Evolutionary conservation across 2,888 invertebrate species (phyloP).

Genomic region (Tipula confusa): DNA sequence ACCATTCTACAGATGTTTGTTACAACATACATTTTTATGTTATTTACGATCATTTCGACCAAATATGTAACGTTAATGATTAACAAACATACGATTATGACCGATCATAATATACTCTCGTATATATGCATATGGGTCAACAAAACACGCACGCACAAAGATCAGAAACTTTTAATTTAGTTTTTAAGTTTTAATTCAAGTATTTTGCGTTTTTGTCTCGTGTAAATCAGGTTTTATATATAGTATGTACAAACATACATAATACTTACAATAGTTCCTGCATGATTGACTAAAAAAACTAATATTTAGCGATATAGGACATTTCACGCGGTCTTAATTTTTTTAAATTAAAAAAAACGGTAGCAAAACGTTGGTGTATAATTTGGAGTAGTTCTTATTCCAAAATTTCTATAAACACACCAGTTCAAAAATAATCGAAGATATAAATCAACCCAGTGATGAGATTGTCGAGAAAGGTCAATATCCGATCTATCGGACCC

Average conservation of each 20-base stretch:
- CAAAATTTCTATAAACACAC: background rate
- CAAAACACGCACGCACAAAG: conserved; percentile 6
- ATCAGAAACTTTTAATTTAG: background rate
- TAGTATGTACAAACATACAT: no score
- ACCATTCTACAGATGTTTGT: background rate
- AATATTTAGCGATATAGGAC: background rate
- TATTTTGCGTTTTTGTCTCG: background rate
- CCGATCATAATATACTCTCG: background rate
- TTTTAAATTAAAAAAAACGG: background rate
- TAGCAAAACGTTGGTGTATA: background rate
- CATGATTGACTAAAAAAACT: background rate
- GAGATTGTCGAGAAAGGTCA: background rate
- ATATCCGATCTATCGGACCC: background rate
- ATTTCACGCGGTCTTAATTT: conserved; percentile 12
- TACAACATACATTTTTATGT: background rate
- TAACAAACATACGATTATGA: background rate
- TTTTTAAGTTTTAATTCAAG: background rate
- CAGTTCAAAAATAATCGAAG: background rate
- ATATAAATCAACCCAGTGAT: background rate
- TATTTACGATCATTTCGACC: background rate
- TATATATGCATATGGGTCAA: background rate
- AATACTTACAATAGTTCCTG: conserved; percentile 21
- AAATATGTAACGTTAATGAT: background rate
- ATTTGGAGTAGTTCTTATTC: background rate
- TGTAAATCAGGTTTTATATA: background rate